phyloP scores from a whole-genome alignment of 2,113 vertebrate species.

The Notarius quadriscutis region DNA sequence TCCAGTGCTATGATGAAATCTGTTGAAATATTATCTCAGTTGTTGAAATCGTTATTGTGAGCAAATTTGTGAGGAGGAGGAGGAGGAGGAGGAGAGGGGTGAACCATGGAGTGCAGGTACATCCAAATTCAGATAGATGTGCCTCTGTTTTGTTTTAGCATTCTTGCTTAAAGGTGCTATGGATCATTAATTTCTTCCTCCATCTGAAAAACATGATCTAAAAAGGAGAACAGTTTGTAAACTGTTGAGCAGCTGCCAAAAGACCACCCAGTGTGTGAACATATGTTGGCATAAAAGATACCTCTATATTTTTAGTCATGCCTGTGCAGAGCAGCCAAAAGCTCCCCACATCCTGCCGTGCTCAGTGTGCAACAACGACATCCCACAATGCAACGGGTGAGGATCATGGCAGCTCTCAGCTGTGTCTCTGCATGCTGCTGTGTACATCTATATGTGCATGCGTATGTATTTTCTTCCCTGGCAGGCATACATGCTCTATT shows the following conservation, averaged over 20 bases:
- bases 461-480: conserved; percentile 1
- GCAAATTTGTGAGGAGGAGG: conserved; percentile 1
- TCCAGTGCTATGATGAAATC: conserved; percentile 47
- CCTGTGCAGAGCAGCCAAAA: conserved; percentile 22
- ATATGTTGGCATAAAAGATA: conserved; percentile 51
- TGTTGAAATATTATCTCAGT: conserved; percentile 40
- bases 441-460: conserved; percentile 11
- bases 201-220: conserved; percentile 1
- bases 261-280: conserved; percentile 40
- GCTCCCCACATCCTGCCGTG: conserved; percentile 25
- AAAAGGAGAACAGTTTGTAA: conserved; percentile 27
- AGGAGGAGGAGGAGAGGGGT: background rate
- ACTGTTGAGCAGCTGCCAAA: conserved; percentile 31
- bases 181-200: conserved; percentile 5
- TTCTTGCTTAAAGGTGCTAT: background rate
- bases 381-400: conserved; percentile 41
- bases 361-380: conserved; percentile 18
- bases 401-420: conserved; percentile 34
- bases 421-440: conserved; percentile 27
- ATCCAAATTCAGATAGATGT: background rate
- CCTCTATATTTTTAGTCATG: conserved; percentile 47
- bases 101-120: background rate
- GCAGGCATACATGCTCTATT: conserved; percentile 30
- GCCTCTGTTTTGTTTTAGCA: background rate
- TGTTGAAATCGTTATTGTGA: conserved; percentile 32